These are phyloP conservation scores for Atrina japonica DNA, from an alignment of 2,888 invertebrate species.

Conservation along the genomic window DNA sequence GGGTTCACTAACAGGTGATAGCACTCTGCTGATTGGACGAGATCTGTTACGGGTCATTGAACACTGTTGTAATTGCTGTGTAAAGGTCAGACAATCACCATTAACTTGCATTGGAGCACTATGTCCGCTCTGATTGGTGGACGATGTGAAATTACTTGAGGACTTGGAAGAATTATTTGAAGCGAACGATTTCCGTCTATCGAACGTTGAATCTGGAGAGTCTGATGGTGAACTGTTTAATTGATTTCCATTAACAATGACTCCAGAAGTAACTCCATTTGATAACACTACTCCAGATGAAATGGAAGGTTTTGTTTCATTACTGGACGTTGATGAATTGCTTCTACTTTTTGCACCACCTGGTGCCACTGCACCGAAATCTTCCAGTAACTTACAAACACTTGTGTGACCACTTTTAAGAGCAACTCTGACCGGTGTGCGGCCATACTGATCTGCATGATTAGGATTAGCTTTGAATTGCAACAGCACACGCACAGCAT, in stretches of 20 bases:
- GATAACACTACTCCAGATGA: slow-evolving; percentile 20
- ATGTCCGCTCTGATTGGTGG: slow-evolving; percentile 81
- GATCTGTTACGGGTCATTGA: slow-evolving; percentile 85
- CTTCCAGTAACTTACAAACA: slow-evolving; percentile 83
- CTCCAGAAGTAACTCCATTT: slow-evolving; percentile 30
- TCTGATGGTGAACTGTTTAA: slow-evolving; percentile 71
- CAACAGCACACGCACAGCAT: slow-evolving; percentile 88
- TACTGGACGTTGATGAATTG: slow-evolving; percentile 71
- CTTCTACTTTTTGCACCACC: slow-evolving; percentile 68
- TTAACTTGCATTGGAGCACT: slow-evolving; percentile 55
- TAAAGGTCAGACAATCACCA: slow-evolving; percentile 87
- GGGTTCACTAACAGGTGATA: slow-evolving; percentile 85
- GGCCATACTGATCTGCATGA: slow-evolving; percentile 81
- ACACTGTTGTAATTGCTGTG: slow-evolving; percentile 94
- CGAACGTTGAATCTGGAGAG: slow-evolving; percentile 81
- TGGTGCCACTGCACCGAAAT: slow-evolving; percentile 84
- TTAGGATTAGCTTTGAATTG: slow-evolving; percentile 81
- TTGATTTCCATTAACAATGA: slow-evolving; percentile 56
- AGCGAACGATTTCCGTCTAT: slow-evolving; percentile 79
- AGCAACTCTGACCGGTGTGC: slow-evolving; percentile 86
- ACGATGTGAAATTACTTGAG: slow-evolving; percentile 86
- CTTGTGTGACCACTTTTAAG: slow-evolving; percentile 94
- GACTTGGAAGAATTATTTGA: slow-evolving; percentile 85
- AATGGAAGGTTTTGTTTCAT: slow-evolving; percentile 61
- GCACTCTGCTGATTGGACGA: slow-evolving; percentile 85